Conservation (phyloP, 1,140 invertebrate species). For the Amyelois transitella region DNA sequence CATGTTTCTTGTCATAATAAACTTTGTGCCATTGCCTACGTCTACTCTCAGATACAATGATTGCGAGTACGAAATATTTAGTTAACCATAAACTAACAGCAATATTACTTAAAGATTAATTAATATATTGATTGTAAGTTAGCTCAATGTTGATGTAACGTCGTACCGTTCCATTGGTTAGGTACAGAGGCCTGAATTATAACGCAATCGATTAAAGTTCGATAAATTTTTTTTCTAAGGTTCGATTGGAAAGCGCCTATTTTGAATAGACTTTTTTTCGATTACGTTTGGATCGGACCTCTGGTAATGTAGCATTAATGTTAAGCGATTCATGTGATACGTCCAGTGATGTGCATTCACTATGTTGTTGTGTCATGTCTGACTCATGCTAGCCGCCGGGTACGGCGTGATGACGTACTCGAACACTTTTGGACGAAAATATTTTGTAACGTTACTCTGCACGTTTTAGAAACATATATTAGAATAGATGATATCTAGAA, state of each 20-base stretch:
- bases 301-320: conserved; percentile 61
- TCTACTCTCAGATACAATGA: conserved; percentile 60
- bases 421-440: background rate
- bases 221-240: too few species aligned
- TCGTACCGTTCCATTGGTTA: conserved; percentile 70
- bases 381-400: background rate
- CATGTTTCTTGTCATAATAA: conserved; percentile 65
- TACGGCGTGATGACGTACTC: background rate
- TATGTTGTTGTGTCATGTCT: background rate
- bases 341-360: conserved; percentile 49
- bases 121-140: conserved; percentile 71
- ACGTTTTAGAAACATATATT: background rate
- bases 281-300: too few species aligned
- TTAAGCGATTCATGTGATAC: conserved; percentile 68
- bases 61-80: conserved; percentile 47
- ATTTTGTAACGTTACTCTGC: background rate
- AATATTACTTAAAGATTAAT: conserved; percentile 70
- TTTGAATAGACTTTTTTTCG: too few species aligned
- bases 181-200: too few species aligned
- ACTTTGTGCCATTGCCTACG: conserved; percentile 63
- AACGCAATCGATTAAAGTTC: too few species aligned
- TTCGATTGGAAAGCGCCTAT: too few species aligned
- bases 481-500: background rate
- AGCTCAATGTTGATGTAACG: conserved; percentile 71
- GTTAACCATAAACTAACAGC: conserved; percentile 67